Evolutionary conservation across 2,888 invertebrate genomes (phyloP), one percentile per base, ranked within the genome.

Genomic region (Drosophila meridionalis): DNA sequence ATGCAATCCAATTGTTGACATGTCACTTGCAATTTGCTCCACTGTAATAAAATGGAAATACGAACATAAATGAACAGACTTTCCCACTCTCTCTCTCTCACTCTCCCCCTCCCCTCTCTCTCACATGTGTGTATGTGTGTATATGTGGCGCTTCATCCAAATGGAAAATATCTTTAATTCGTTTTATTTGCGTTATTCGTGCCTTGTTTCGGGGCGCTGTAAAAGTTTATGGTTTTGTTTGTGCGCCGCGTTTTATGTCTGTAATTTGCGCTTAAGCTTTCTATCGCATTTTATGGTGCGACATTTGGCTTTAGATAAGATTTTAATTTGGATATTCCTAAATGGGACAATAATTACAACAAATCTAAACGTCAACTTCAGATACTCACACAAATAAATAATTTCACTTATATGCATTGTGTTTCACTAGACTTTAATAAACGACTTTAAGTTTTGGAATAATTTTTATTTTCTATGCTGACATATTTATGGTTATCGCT

Each of bases 1-100:
- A 93, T 93, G 83, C 93, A 93, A 89, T 93, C 93, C 87, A 93
- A 91, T 91, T 93, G 93, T 88, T 93, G 93, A 77, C 93, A 92
- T 82, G 93, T 93, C 83, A 92, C 90, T 89, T 93, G 91, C 84
- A 93, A 90, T 89, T 93, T 93, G 83, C 92, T 93, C 93, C 93
- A 93, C 93, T 93, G 83, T 77, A 85, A 82, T 81, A 71, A 82
- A 82, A 79, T 73, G 67, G 61, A 77, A 75, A 90, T 74, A 73
- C 74, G 61, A 52, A 72, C 64, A 72, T 60, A 61, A 64, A 80
- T 76, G 30, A 58, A 63, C 53, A 56, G 48, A 52, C 20, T 28
- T 8, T 38, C 38, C 0, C 1, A 2, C 50, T 4, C 30, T 14
- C 48, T 14, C 48, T 30, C 48, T 2, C 30, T 8, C 48, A 4